A percentile compares a stretch with the other conserved stretches of the same genome.
These are phyloP conservation scores for Lagorchestes hirsutus DNA, from an alignment of 2,797 vertebrate genomes.

Conservation along the genomic window DNA sequence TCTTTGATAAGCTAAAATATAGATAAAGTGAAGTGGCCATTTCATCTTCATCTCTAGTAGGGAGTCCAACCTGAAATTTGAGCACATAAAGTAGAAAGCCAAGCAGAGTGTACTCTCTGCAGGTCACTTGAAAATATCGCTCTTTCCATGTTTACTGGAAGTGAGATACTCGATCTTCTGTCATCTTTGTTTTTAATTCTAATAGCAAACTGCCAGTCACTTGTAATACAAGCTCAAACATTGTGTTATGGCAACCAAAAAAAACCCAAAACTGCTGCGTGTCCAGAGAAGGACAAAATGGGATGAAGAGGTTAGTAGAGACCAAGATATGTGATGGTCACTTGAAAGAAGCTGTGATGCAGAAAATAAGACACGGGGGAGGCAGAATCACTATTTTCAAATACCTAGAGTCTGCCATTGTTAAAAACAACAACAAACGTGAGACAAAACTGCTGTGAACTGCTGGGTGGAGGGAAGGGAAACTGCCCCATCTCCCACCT, in stretches of 20 bases:
- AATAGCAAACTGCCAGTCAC: not conserved
- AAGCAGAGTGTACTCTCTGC: not conserved
- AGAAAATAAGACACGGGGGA: not conserved
- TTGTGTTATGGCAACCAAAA: not conserved
- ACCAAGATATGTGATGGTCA: not conserved
- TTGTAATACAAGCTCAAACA: not conserved
- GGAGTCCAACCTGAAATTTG: not conserved
- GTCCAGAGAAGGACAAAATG: not conserved
- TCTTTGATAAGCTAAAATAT: not conserved
- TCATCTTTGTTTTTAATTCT: not conserved
- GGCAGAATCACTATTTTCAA: not conserved
- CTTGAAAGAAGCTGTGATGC: not conserved
- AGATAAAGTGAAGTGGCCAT: not conserved
- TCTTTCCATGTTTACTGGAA: not conserved
- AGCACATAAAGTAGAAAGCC: not conserved
- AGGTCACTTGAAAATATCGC: not conserved
- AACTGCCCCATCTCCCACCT: not conserved
- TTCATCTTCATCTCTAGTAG: not conserved
- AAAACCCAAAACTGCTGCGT: not conserved
- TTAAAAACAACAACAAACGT: not conserved
- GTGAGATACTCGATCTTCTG: not conserved
- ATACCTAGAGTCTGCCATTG: not conserved
- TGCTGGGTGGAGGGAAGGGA: not conserved
- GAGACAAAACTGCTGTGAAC: not conserved
- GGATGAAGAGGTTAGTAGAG: not conserved